Evolutionary conservation across 2,797 vertebrate species (phyloP).

Genomic region (Heterohyrax brucei): DNA sequence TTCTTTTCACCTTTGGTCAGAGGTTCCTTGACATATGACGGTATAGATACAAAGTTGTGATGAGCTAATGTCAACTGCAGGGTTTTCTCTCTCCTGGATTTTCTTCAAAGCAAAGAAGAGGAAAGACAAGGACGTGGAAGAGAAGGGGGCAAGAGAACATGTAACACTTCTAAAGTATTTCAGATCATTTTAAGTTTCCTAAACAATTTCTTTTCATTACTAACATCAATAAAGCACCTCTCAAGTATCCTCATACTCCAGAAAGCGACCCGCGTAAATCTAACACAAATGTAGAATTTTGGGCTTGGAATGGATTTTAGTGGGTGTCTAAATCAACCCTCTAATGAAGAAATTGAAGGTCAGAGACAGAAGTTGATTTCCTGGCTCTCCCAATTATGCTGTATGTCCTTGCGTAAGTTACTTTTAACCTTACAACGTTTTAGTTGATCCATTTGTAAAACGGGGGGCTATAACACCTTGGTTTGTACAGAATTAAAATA

Average conservation of each 20-base stretch:
- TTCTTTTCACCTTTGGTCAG: no score
- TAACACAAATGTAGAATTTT: neutral
- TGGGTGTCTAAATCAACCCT: neutral
- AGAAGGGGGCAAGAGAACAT: neutral
- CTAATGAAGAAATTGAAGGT: neutral
- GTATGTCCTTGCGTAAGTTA: neutral
- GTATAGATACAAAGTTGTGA: neutral
- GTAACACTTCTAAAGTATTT: slow-evolving; percentile 3
- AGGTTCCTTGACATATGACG: neutral
- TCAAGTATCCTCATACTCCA: neutral
- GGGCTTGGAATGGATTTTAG: neutral
- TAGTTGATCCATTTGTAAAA: neutral
- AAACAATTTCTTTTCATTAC: neutral
- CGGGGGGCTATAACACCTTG: neutral
- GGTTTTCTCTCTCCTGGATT: neutral
- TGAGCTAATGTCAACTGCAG: neutral
- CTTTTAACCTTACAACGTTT: neutral
- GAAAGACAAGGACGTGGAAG: no score
- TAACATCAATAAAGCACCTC: neutral
- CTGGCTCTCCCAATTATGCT: neutral
- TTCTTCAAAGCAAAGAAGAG: neutral
- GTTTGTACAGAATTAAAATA: neutral
- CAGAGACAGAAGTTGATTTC: neutral
- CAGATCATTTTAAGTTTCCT: neutral
- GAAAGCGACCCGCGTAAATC: neutral